phyloP scores from a whole-genome alignment of 2,797 vertebrate genomes.

The Sphenodon punctatus region DNA sequence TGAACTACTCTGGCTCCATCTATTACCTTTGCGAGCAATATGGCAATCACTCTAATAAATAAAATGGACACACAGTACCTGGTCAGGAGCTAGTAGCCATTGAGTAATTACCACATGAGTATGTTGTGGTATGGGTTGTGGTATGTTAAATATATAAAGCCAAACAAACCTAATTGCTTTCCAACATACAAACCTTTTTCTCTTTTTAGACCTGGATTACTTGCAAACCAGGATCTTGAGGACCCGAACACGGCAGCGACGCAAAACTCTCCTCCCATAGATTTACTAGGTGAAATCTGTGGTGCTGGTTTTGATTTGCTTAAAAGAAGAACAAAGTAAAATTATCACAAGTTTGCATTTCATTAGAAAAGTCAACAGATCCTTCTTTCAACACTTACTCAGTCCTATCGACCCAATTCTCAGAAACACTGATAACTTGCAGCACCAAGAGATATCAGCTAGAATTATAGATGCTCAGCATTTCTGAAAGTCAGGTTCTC shows the following conservation, averaged over 20 bases:
- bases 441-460: background rate
- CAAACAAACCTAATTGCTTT: background rate
- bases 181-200: slow-evolving; percentile 88
- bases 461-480: background rate
- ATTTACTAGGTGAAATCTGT: slow-evolving; percentile 98
- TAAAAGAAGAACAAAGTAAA: slow-evolving; percentile 62
- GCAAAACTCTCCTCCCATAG: slow-evolving; percentile 93
- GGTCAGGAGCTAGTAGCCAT: background rate
- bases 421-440: slow-evolving; percentile 10
- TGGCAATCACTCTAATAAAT: no score
- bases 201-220: slow-evolving; percentile 91
- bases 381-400: background rate
- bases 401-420: background rate
- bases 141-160: background rate
- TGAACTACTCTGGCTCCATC: no score
- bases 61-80: no score
- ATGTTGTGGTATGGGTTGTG: no score
- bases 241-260: slow-evolving; percentile 92
- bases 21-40: no score
- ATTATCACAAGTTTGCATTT: background rate
- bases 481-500: background rate
- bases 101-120: no score
- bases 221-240: slow-evolving; percentile 95
- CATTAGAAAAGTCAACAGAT: background rate
- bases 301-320: slow-evolving; percentile 96